phyloP scores from a whole-genome alignment of 2,113 vertebrate species.

The western clawed frog (Xenopus tropicalis) region UCB_Xtro_10.0 CM004443.2:124671501-124672000 shows the following conservation, averaged over 20 bases:
- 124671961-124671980: slow-evolving; percentile 60
- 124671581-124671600: too few species aligned
- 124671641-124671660: background rate
- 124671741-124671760: slow-evolving; percentile 57
- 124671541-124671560: background rate
- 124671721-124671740: background rate
- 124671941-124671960: slow-evolving; percentile 52
- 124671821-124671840: slow-evolving; percentile 68
- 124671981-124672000: background rate
- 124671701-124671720: background rate
- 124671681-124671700: background rate
- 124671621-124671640: background rate
- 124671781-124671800: slow-evolving; percentile 76
- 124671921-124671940: slow-evolving; percentile 56
- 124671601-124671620: slow-evolving; percentile 25
- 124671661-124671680: background rate
- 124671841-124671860: slow-evolving; percentile 74
- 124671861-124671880: slow-evolving; percentile 69
- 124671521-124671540: slow-evolving; percentile 2
- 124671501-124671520: slow-evolving; percentile 20
- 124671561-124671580: slow-evolving; percentile 1
- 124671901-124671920: slow-evolving; percentile 60
- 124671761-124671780: slow-evolving; percentile 75
- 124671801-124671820: slow-evolving; percentile 74
- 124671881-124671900: slow-evolving; percentile 74